These are phyloP conservation scores for Notolabrus celidotus DNA, from an alignment of 2,797 vertebrate genomes.

Conservation along the genomic window DNA sequence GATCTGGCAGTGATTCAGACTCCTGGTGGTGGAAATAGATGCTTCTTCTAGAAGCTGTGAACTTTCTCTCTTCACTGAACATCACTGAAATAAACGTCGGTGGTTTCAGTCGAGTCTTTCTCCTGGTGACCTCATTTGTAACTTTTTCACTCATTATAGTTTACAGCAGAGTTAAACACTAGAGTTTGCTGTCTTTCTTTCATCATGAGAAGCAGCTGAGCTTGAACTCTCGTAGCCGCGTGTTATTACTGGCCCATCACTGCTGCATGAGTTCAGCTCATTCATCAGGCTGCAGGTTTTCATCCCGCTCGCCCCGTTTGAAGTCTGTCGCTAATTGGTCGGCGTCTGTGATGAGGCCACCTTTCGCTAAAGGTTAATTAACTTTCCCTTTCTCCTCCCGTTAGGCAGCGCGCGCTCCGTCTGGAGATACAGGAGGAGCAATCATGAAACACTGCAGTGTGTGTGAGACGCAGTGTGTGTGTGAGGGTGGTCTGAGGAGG, in stretches of 20 bases:
- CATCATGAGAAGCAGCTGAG: not conserved
- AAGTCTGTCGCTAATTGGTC: conserved; percentile 71
- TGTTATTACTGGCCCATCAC: conserved; percentile 27
- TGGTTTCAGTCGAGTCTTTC: not conserved
- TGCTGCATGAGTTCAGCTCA: conserved; percentile 31
- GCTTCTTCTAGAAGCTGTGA: too few species aligned
- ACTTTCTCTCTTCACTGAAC: too few species aligned
- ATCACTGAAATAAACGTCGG: too few species aligned
- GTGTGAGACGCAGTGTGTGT: conserved; percentile 8
- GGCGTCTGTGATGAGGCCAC: conserved; percentile 61
- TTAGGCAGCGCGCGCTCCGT: conserved; percentile 49
- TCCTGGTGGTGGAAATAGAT: too few species aligned
- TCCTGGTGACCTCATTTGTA: not conserved
- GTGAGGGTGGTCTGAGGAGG: conserved; percentile 29
- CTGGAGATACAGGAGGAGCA: conserved; percentile 41
- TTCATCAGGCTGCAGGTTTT: conserved; percentile 40
- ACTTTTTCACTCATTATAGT: not conserved
- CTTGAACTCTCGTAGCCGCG: not conserved
- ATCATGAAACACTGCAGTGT: conserved; percentile 27
- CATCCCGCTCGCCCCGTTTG: conserved; percentile 50
- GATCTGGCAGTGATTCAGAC: too few species aligned
- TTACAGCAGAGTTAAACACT: not conserved
- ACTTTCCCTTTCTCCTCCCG: conserved; percentile 54
- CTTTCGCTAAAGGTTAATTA: conserved; percentile 80
- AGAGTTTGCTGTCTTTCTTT: not conserved